A percentile compares a stretch with the other conserved stretches of the same genome.
These are phyloP conservation scores for Latrodectus elegans DNA, from an alignment of 2,888 invertebrate genomes.

Conservation along the genomic window DNA sequence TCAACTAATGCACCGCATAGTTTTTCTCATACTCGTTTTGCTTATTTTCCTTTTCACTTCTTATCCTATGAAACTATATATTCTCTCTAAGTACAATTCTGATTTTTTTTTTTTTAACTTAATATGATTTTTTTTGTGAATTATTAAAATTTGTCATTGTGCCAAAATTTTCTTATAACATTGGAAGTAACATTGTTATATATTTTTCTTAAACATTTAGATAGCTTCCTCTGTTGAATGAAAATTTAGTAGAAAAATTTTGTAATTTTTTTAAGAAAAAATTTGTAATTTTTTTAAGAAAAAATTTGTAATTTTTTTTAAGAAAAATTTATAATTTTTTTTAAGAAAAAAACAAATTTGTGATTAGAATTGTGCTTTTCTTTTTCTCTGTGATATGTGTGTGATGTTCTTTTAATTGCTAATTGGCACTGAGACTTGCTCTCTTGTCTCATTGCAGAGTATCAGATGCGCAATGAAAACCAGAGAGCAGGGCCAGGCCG, in stretches of 20 bases:
- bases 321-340: conserved; percentile 6
- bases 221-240: conserved; percentile 25
- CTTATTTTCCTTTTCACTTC: too few relatives aligned
- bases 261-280: too few relatives aligned
- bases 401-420: conserved; percentile 36
- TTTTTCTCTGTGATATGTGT: conserved; percentile 28
- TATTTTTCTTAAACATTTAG: not conserved
- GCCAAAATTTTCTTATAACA: conserved; percentile 36
- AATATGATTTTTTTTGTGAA: conserved; percentile 3
- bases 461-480: conserved; percentile 85
- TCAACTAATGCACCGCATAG: too few relatives aligned
- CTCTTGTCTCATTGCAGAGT: conserved; percentile 83
- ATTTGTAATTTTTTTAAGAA: too few relatives aligned
- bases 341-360: not conserved
- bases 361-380: conserved; percentile 59
- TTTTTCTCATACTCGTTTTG: too few relatives aligned
- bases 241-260: not conserved
- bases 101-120: conserved; percentile 3
- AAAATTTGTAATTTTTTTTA: conserved; percentile 8
- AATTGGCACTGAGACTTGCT: conserved; percentile 71
- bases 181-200: conserved; percentile 15
- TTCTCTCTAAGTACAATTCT: conserved; percentile 53
- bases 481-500: conserved; percentile 79
- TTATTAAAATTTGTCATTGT: not conserved
- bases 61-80: not conserved